These are phyloP conservation scores for Cynopterus sphinx DNA, from an alignment of 2,797 vertebrate genomes.

Conservation along the genomic window DNA sequence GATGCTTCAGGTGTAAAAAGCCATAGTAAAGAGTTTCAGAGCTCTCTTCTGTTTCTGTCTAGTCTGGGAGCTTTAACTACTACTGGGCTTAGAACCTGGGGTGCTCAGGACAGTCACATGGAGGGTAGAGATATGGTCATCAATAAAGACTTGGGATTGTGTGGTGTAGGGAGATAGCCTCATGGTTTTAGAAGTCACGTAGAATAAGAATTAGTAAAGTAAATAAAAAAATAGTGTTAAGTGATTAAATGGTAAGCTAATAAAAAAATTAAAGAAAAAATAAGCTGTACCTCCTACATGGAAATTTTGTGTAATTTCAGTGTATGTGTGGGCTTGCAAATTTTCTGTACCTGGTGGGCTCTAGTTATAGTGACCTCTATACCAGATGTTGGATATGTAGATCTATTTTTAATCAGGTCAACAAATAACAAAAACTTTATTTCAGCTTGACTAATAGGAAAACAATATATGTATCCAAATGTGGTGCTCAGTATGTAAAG, in stretches of 20 bases:
- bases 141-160: background rate
- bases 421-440: background rate
- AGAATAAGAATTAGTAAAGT: background rate
- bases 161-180: background rate
- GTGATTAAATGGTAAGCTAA: background rate
- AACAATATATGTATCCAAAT: background rate
- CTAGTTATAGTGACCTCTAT: constrained; percentile 46
- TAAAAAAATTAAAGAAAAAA: background rate
- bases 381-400: constrained; percentile 19
- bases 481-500: background rate
- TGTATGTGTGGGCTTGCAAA: background rate
- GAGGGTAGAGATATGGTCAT: background rate
- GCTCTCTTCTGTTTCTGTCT: background rate
- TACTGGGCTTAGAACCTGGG: background rate
- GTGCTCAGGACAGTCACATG: background rate
- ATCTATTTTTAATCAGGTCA: constrained; percentile 53
- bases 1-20: background rate
- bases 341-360: constrained; percentile 55
- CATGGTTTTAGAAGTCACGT: background rate
- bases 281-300: background rate
- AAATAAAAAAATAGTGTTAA: background rate
- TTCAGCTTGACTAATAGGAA: background rate
- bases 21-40: background rate
- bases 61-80: background rate
- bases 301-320: constrained; percentile 32